phyloP scores from a whole-genome alignment of 2,797 vertebrate species.

The Nannoperca australis region DNA sequence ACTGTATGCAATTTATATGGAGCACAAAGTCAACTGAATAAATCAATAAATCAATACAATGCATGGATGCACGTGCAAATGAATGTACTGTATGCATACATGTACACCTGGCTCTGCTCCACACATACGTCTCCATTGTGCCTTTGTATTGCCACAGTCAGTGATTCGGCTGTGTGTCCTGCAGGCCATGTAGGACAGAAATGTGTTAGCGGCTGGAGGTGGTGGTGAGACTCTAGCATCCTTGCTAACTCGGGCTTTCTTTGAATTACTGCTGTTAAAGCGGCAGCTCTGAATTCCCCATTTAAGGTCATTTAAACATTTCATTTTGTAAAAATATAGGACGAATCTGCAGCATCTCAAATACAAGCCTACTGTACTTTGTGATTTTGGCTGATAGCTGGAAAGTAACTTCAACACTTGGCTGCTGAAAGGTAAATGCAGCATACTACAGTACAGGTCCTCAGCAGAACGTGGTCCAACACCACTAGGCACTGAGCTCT shows the following conservation, averaged over 20 bases:
- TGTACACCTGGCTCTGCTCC: not conserved
- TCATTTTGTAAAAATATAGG: not conserved
- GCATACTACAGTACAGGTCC: constrained; percentile 25
- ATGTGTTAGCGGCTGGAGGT: not conserved
- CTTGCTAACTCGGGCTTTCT: constrained; percentile 13
- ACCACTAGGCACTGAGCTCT: constrained; percentile 8
- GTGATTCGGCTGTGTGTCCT: not conserved
- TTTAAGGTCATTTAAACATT: not conserved
- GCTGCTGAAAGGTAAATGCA: constrained; percentile 4
- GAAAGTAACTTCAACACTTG: constrained; percentile 27
- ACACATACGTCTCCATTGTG: not conserved
- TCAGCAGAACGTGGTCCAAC: constrained; percentile 19
- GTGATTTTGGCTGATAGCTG: constrained; percentile 9
- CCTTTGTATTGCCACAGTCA: not conserved
- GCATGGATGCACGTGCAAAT: not conserved
- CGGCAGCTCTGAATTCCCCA: not conserved
- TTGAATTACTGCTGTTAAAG: constrained; percentile 2
- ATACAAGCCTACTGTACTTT: not conserved
- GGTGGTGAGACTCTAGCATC: not conserved
- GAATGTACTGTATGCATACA: not conserved
- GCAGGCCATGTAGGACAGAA: not conserved
- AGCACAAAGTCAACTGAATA: not conserved
- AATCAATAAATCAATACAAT: not conserved
- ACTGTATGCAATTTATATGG: not conserved
- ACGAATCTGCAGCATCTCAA: constrained; percentile 11